These are phyloP conservation scores for Bombus fervidus DNA, from an alignment of 1,140 invertebrate genomes.

Conservation along the genomic window DNA sequence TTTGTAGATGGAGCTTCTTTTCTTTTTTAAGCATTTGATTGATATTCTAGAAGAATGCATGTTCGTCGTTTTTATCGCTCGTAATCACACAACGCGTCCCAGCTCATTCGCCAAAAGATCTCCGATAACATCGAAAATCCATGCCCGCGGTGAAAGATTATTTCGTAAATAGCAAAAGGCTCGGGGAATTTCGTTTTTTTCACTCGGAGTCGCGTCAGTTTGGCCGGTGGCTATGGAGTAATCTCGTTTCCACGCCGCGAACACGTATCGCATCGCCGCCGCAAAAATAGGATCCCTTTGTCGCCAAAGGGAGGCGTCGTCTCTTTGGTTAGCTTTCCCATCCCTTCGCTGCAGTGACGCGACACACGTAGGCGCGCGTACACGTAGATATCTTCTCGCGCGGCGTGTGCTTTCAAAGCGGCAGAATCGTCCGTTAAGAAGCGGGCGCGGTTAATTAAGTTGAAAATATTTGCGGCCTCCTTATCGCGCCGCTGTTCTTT, in stretches of 20 bases:
- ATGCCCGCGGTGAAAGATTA: not conserved
- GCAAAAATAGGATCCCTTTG: conserved; percentile 20
- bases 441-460: conserved; percentile 74
- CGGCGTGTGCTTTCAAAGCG: not conserved
- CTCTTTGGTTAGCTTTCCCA: not conserved
- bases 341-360: too few species aligned
- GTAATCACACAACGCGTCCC: not conserved
- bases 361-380: too few species aligned
- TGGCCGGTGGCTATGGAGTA: not conserved
- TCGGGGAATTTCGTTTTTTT: not conserved
- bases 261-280: too few species aligned
- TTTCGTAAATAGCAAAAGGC: too few species aligned
- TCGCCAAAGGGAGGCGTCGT: not conserved
- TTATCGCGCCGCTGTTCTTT: conserved; percentile 64
- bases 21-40: too few species aligned
- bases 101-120: not conserved
- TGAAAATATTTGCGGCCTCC: conserved; percentile 71
- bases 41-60: too few species aligned
- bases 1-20: not conserved
- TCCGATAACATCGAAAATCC: not conserved
- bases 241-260: not conserved
- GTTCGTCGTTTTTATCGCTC: too few species aligned
- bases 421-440: conserved; percentile 23
- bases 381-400: not conserved
- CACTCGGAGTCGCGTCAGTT: not conserved